These are phyloP conservation scores for Anoncus sp. DNA, from an alignment of 2,888 invertebrate genomes.

Conservation along the genomic window DNA sequence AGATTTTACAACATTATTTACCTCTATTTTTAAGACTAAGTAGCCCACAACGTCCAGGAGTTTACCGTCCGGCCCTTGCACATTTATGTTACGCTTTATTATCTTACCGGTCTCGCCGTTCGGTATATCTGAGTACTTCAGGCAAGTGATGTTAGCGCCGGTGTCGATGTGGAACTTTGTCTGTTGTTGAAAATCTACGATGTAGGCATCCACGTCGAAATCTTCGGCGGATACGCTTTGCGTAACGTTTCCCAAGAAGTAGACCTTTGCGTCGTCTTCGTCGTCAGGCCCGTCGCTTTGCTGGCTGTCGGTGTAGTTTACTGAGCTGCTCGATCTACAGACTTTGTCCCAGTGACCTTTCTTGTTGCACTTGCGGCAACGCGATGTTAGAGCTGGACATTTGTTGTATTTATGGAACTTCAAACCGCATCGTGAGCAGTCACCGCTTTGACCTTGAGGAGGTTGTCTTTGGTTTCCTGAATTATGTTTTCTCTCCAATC, in stretches of 20 bases:
- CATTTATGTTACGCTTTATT: conserved; percentile 13
- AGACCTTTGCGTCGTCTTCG: conserved; percentile 21
- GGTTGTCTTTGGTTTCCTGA: no score
- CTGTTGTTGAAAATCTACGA: conserved; percentile 9
- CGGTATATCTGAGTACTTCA: conserved; percentile 12
- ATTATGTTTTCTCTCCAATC: no score
- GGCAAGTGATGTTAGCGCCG: conserved; percentile 30
- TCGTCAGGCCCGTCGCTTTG: no score
- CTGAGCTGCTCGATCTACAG: no score
- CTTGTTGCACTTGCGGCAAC: no score
- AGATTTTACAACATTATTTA: not conserved
- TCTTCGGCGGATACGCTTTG: conserved; percentile 9
- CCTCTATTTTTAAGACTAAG: conserved; percentile 12
- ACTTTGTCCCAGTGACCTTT: no score
- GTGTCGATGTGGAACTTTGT: conserved; percentile 32
- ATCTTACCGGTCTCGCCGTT: conserved; percentile 13
- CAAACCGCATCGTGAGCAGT: no score
- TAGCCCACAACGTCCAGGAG: conserved; percentile 13
- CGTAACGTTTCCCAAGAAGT: conserved; percentile 20
- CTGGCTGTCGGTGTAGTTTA: no score
- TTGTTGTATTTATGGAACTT: no score
- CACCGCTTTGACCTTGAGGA: no score
- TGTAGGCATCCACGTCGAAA: conserved; percentile 24
- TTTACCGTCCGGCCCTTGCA: conserved; percentile 37
- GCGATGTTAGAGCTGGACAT: no score